Percentiles rank a stretch among this genome's conserved stretches.
Evolutionary conservation across 2,797 vertebrate genomes (phyloP).

Genomic region (Squalus acanthias): DNA sequence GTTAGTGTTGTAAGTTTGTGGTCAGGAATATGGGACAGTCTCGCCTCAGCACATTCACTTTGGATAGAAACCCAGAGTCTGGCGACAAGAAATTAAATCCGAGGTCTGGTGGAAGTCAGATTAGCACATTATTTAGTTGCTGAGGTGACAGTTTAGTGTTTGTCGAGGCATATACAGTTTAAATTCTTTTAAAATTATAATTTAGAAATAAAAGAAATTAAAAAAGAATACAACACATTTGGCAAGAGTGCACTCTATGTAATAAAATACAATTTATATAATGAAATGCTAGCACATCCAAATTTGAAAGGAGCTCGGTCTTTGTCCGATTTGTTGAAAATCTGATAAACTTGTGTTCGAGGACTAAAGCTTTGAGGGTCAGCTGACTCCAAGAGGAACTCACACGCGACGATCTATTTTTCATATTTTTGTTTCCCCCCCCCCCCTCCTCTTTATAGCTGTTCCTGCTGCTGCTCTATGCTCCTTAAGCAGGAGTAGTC

Average conservation of each 20-base stretch:
- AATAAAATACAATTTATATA: background rate
- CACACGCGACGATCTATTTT: background rate
- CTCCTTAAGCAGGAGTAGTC: background rate
- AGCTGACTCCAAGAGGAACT: background rate
- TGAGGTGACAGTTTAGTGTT: background rate
- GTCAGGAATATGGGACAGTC: background rate
- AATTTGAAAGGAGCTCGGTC: background rate
- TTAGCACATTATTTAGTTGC: background rate
- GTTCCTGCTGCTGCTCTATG: background rate
- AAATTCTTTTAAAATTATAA: background rate
- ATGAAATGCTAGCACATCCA: background rate
- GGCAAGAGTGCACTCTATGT: background rate
- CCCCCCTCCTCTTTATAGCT: background rate
- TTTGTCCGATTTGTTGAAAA: background rate
- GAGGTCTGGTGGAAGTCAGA: background rate
- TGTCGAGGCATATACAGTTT: background rate
- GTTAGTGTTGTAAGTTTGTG: background rate
- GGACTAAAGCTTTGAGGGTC: background rate
- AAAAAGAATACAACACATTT: background rate
- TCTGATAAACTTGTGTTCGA: background rate
- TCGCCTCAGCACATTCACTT: background rate
- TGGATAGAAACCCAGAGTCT: background rate
- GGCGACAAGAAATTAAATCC: background rate
- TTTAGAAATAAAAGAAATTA: background rate
- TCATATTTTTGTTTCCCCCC: background rate